A percentile compares a stretch with the other conserved stretches of the same genome.
phyloP scores from a whole-genome alignment of 2,797 vertebrate genomes.

The Adrianichthys oophorus region DNA sequence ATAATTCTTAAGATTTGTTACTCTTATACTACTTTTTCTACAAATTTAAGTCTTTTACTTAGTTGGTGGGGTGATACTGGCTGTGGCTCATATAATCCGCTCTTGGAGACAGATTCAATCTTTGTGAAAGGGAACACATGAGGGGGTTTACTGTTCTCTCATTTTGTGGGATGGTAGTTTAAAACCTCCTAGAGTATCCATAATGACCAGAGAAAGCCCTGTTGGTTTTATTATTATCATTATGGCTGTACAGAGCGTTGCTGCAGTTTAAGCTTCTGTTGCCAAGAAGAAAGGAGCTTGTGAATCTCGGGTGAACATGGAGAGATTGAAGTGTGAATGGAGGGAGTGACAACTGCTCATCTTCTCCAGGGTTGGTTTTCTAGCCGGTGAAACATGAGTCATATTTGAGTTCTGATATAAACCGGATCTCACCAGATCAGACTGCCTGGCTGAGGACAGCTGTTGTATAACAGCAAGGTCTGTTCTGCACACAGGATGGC shows the following conservation, averaged over 20 bases:
- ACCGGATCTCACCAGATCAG: constrained; percentile 39
- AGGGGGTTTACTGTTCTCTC: constrained; percentile 1
- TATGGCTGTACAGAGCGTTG: background rate
- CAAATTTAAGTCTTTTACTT: constrained; percentile 14
- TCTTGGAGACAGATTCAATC: background rate
- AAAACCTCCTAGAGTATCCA: constrained; percentile 2
- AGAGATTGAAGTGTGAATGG: background rate
- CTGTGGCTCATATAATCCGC: too few species aligned
- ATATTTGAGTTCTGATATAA: constrained; percentile 17
- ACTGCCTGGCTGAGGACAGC: constrained; percentile 24
- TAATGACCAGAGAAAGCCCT: constrained; percentile 2
- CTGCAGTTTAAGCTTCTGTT: background rate
- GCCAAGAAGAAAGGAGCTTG: background rate
- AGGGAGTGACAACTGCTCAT: constrained; percentile 8
- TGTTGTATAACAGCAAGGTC: constrained; percentile 29
- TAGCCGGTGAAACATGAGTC: constrained; percentile 22
- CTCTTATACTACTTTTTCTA: constrained; percentile 7
- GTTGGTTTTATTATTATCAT: background rate
- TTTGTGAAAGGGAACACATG: constrained; percentile 6
- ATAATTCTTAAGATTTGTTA: constrained; percentile 8
- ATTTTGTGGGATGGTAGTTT: constrained; percentile 16
- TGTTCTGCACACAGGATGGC: constrained; percentile 1
- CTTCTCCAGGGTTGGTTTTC: constrained; percentile 14
- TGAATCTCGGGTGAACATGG: background rate
- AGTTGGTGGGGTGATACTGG: too few species aligned